phyloP scores from a whole-genome alignment of 2,113 vertebrate species.

The Nothobranchius furzeri region DNA sequence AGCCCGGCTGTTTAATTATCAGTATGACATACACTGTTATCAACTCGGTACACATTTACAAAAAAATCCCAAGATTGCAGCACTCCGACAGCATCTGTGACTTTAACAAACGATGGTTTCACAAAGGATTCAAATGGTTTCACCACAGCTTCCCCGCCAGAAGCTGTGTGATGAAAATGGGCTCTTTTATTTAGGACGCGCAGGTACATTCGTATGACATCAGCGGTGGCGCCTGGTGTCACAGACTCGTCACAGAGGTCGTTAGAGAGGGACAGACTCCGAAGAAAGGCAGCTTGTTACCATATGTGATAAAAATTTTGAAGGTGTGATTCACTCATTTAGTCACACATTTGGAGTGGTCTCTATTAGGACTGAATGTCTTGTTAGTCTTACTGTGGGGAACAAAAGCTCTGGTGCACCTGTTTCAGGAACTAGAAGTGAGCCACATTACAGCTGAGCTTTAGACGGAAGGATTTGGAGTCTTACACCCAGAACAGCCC shows the following conservation, averaged over 20 bases:
- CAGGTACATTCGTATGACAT: conserved; percentile 15
- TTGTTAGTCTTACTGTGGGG: too few relatives aligned
- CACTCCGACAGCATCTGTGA: conserved; percentile 44
- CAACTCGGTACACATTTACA: conserved; percentile 25
- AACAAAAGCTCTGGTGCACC: too few relatives aligned
- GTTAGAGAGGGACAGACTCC: conserved; percentile 1
- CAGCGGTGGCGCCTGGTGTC: neutral
- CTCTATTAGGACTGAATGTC: too few relatives aligned
- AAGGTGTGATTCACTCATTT: too few relatives aligned
- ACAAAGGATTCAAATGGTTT: conserved; percentile 45
- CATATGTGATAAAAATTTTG: too few relatives aligned
- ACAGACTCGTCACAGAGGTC: neutral
- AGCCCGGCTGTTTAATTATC: conserved; percentile 59
- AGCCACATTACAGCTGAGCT: too few relatives aligned
- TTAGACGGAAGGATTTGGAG: too few relatives aligned
- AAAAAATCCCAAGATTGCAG: conserved; percentile 49
- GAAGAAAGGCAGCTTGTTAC: neutral
- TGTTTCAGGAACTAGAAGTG: too few relatives aligned
- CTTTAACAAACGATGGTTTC: conserved; percentile 58
- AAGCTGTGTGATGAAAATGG: conserved; percentile 4
- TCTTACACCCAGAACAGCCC: too few relatives aligned
- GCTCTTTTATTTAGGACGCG: conserved; percentile 25
- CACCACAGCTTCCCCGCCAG: conserved; percentile 28
- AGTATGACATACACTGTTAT: conserved; percentile 40
- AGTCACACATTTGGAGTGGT: too few relatives aligned